phyloP scores from a whole-genome alignment of 2,888 invertebrate genomes.

The Tillus elongatus region DNA sequence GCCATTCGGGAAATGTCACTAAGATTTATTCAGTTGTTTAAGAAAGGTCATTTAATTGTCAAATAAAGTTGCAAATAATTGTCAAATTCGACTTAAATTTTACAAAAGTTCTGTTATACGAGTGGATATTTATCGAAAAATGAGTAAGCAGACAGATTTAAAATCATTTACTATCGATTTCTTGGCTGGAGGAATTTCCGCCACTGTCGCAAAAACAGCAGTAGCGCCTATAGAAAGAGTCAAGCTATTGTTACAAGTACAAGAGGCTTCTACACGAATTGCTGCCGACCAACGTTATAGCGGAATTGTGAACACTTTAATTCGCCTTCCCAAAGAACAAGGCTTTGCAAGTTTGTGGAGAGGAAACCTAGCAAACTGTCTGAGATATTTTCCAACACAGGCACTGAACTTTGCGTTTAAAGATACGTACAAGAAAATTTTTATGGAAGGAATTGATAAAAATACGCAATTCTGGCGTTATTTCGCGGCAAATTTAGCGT shows the following conservation, averaged over 20 bases:
- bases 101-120: too few species aligned
- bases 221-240: constrained; percentile 1
- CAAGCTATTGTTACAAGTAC: not conserved
- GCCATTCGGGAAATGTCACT: too few species aligned
- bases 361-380: constrained; percentile 70
- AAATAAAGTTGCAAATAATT: too few species aligned
- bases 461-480: constrained; percentile 63
- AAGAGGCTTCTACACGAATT: not conserved
- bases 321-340: constrained; percentile 59
- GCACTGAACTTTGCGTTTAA: constrained; percentile 73
- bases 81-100: too few species aligned
- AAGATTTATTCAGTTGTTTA: too few species aligned
- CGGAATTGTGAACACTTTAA: constrained; percentile 59
- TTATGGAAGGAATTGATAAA: constrained; percentile 63
- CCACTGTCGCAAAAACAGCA: not conserved
- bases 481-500: constrained; percentile 63
- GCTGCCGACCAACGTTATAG: constrained; percentile 1
- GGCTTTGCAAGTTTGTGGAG: constrained; percentile 64
- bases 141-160: too few species aligned
- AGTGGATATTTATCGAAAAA: too few species aligned
- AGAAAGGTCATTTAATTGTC: too few species aligned
- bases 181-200: not conserved
- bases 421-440: constrained; percentile 65
- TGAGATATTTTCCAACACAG: constrained; percentile 70
- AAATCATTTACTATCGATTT: not conserved